Evolutionary conservation across 2,888 invertebrate genomes (phyloP).

Genomic region (Tachina grossa): DNA sequence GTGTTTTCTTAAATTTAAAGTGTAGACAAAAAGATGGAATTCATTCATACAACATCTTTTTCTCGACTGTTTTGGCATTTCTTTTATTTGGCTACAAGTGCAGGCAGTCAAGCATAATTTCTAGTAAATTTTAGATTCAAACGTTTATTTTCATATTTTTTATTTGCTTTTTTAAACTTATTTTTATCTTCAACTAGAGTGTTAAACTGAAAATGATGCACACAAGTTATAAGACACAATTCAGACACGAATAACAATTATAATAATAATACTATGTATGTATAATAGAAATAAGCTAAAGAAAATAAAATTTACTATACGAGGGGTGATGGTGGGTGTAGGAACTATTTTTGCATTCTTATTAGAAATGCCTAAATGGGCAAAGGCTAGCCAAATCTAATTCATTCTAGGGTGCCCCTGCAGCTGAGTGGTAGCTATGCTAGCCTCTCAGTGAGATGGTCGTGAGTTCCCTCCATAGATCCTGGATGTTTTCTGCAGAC

Average conservation of each 20-base stretch:
- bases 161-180: not conserved
- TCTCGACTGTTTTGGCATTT: conserved; percentile 22
- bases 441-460: too few species aligned
- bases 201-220: conserved; percentile 69
- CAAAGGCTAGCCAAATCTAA: too few species aligned
- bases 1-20: conserved; percentile 43
- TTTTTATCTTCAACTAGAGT: conserved; percentile 43
- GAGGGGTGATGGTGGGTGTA: not conserved
- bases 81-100: conserved; percentile 36
- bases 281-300: not conserved
- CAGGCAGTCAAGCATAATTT: conserved; percentile 68
- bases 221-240: conserved; percentile 42
- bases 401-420: too few species aligned
- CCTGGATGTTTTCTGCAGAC: too few species aligned
- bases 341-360: too few species aligned
- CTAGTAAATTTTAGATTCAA: conserved; percentile 29
- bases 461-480: too few species aligned
- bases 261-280: not conserved
- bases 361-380: too few species aligned
- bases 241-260: conserved; percentile 43
- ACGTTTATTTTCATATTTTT: conserved; percentile 3
- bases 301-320: conserved; percentile 10
- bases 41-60: conserved; percentile 49
- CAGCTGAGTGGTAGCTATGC: too few species aligned
- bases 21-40: conserved; percentile 49